Conservation (phyloP, 2,113 vertebrate species). For the Zosterops lateralis region DNA sequence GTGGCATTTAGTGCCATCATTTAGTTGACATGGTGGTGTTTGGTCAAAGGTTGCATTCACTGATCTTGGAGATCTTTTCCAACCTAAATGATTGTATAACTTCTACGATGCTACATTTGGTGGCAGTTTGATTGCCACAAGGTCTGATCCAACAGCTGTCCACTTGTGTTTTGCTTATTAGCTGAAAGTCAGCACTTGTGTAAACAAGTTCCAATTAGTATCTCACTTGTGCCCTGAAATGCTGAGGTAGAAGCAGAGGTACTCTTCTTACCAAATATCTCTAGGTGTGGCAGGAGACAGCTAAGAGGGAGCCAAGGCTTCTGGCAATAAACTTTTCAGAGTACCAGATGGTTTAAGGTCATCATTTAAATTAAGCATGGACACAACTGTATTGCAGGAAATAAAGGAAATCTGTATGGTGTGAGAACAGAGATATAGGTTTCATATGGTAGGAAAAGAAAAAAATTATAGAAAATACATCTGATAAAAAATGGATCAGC, state of each 20-base stretch:
- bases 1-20: fast-evolving
- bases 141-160: background rate
- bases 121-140: background rate
- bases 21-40: background rate
- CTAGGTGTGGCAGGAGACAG: background rate
- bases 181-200: background rate
- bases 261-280: background rate
- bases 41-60: fast-evolving
- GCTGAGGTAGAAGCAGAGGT: background rate
- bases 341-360: background rate
- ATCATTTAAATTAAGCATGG: background rate
- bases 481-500: background rate
- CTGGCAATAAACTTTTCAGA: background rate
- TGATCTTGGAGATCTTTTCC: background rate
- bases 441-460: background rate
- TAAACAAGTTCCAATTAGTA: background rate
- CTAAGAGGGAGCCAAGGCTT: background rate
- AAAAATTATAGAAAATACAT: background rate
- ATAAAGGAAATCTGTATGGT: background rate
- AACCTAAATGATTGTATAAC: background rate
- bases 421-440: background rate
- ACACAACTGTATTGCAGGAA: background rate
- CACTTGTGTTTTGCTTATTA: background rate
- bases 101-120: background rate
- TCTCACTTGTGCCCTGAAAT: background rate